These are phyloP conservation scores for Ricordea florida DNA, from an alignment of 92 coral and sea anemone species.

Conservation along the genomic window DNA sequence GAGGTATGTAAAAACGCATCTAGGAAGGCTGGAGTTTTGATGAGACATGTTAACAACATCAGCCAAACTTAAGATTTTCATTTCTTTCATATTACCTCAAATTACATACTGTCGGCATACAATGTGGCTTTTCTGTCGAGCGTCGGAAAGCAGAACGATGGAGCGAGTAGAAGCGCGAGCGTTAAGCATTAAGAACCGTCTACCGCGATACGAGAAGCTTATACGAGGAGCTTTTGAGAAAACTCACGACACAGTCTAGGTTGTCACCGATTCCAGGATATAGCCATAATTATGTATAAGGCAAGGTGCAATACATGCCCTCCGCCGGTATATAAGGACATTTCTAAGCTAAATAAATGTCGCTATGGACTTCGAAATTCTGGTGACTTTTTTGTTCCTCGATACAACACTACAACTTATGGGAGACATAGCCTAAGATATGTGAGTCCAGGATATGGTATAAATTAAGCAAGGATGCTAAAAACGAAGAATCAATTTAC, in stretches of 20 bases:
- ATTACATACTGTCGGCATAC: too few relatives aligned
- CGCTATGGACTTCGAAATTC: slow-evolving; percentile 3
- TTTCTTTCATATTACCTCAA: too few relatives aligned
- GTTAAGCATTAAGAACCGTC: neutral
- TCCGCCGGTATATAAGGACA: neutral
- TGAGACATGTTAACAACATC: too few relatives aligned
- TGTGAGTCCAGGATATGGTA: neutral
- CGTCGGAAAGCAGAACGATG: neutral
- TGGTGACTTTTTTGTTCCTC: neutral
- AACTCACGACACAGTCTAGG: too few relatives aligned
- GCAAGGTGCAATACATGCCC: neutral
- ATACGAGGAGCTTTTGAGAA: too few relatives aligned
- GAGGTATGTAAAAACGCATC: too few relatives aligned
- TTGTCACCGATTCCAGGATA: too few relatives aligned
- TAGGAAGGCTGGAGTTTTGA: too few relatives aligned
- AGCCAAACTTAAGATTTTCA: neutral
- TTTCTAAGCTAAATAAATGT: neutral
- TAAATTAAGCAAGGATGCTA: neutral
- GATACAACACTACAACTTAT: neutral
- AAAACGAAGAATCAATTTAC: too few relatives aligned
- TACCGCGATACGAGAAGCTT: neutral
- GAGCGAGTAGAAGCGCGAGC: neutral
- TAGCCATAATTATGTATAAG: neutral
- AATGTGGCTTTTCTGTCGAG: neutral
- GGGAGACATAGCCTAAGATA: neutral